Percentiles rank a stretch among this genome's conserved stretches.
Evolutionary conservation across 35 echinoderm and acorn worm genomes (phyloP).

Genomic region (Amphiura filiformis): DNA sequence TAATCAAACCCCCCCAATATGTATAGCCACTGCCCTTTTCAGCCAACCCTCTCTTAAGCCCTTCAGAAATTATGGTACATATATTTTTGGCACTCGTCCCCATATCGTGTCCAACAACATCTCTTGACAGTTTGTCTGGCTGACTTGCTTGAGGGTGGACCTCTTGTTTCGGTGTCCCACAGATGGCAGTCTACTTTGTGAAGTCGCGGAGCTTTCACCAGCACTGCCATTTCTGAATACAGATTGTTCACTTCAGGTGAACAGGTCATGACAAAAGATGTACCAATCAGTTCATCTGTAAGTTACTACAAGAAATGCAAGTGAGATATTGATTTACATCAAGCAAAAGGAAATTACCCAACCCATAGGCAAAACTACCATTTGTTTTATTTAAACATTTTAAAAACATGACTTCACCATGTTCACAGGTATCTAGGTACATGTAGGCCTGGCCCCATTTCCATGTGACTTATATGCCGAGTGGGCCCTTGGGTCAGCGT

Average conservation of each 20-base stretch:
- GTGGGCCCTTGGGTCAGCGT: too few relatives aligned
- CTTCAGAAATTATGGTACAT: neutral
- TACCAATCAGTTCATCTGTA: neutral
- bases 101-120: neutral
- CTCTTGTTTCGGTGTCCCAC: neutral
- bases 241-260: neutral
- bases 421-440: too few relatives aligned
- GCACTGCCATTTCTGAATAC: neutral
- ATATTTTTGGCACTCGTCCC: neutral
- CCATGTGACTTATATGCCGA: too few relatives aligned
- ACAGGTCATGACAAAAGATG: neutral
- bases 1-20: too few relatives aligned
- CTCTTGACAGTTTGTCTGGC: neutral
- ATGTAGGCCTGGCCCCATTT: too few relatives aligned
- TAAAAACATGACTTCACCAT: too few relatives aligned
- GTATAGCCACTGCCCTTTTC: neutral
- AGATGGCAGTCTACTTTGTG: neutral
- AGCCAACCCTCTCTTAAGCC: neutral
- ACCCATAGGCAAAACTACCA: too few relatives aligned
- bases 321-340: too few relatives aligned
- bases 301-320: too few relatives aligned
- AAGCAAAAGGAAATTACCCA: too few relatives aligned
- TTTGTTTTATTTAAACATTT: too few relatives aligned
- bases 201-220: neutral
- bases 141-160: neutral